Evolutionary conservation across 2,797 vertebrate species (phyloP).

Genomic region (Xenopus petersii): DNA sequence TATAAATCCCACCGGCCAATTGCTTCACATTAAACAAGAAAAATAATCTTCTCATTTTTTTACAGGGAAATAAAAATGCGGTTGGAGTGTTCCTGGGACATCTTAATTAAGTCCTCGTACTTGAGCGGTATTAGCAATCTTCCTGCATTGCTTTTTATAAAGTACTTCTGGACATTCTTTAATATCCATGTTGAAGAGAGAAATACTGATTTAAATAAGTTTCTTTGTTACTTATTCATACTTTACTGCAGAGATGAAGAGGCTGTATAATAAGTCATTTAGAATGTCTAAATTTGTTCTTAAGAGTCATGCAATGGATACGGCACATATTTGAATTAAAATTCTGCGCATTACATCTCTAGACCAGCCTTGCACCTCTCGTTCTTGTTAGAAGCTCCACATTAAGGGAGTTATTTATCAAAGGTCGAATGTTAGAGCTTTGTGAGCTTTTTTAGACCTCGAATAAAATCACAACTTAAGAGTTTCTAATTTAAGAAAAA

Average conservation of each 20-base stretch:
- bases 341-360: no score
- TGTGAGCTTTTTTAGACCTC: no score
- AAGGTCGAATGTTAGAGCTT: no score
- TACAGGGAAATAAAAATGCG: background rate
- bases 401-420: no score
- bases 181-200: background rate
- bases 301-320: background rate
- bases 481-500: no score
- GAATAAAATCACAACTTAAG: no score
- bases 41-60: background rate
- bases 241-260: background rate
- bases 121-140: constrained; percentile 11
- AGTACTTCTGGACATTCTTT: background rate
- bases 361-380: no score
- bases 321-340: no score
- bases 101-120: constrained; percentile 13
- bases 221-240: constrained; percentile 15
- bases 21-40: no score
- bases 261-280: constrained; percentile 7
- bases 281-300: constrained; percentile 1
- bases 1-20: no score
- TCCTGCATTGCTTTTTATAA: background rate
- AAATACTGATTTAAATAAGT: constrained; percentile 8
- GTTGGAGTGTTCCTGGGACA: background rate
- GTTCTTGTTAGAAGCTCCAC: no score